Conservation (phyloP, 2,888 invertebrate genomes). For the Ophion ventricosus region DNA sequence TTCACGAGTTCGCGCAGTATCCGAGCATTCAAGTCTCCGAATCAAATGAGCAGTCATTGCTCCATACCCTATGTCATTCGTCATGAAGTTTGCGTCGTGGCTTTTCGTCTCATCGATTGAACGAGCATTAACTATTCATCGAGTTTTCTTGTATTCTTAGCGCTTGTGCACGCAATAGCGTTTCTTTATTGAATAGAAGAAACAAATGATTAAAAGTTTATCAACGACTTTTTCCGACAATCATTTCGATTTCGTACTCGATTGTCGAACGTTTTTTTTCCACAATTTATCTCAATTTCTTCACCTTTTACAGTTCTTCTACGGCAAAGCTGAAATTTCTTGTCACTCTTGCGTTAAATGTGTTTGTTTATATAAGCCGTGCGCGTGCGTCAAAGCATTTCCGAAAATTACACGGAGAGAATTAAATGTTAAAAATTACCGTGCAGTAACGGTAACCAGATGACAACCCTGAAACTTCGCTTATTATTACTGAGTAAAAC, state of each 20-base stretch:
- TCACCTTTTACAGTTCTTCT: neutral
- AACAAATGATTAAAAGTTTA: neutral
- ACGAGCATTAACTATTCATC: neutral
- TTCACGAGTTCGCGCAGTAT: neutral
- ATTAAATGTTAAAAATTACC: too few relatives aligned
- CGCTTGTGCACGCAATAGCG: neutral
- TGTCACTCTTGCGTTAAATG: too few relatives aligned
- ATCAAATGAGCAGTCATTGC: conserved; percentile 15
- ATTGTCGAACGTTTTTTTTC: neutral
- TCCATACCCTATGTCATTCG: neutral
- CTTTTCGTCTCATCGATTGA: neutral
- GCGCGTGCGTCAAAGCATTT: too few relatives aligned
- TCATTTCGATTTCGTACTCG: neutral
- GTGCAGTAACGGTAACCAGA: too few relatives aligned
- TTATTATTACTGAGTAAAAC: too few relatives aligned
- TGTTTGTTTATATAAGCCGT: too few relatives aligned
- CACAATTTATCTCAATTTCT: neutral
- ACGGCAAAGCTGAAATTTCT: too few relatives aligned
- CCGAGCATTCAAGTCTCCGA: conserved; percentile 34
- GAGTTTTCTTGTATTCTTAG: neutral
- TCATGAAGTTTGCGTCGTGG: neutral
- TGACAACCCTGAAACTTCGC: too few relatives aligned
- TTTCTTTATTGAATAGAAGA: neutral
- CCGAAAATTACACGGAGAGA: too few relatives aligned
- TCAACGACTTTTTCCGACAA: neutral